Evolutionary conservation across 1,140 invertebrate species (phyloP), one percentile per base, ranked within the genome.

Genomic region (Agrilus planipennis): DNA sequence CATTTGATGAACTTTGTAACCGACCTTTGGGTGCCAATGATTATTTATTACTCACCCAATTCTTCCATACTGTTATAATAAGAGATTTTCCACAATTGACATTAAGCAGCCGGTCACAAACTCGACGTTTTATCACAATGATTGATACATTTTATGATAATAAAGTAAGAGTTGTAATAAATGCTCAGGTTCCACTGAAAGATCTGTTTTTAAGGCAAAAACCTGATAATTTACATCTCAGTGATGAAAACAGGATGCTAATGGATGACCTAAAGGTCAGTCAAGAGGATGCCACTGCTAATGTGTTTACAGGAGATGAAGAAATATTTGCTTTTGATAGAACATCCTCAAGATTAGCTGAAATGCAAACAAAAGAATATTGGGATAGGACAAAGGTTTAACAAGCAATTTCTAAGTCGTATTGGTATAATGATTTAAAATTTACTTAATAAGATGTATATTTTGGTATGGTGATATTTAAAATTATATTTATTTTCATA

Each of bases 101-200:
- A 53, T 62, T 83, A 12, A 75, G 50, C 64, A 77, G 55, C 19
- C 82, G 85, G 57, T 88, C 86, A 12, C 85, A 89, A 65, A 79
- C 89, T 34, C 74, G 93, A 56, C 68, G 95, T 51, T 98, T 99
- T 62, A 98, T 98, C 41, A 96, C 89, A 3, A 68, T 99, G 0
- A 93, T 99, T 53, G 95, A 99, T 60, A 94, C 91, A 1, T 68
- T 99, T 1, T 99, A 99, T 64, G 94, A 99, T 62, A 86, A 92
- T 54, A 83, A 78, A 68, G 87, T 92, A 40, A 62, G 75, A 51
- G 71, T 77, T 49, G 63, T 70, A 57, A 51, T 58, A 31, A 84
- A 84, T 12, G 80, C 90, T 17, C 79, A 78, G 48, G 76, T 73
- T 32, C 73, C 82, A 14, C 71, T 84, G 32, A 80, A 76, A 29